Evolutionary conservation across 2,797 vertebrate species (phyloP).

Genomic region (Ispidina picta): DNA sequence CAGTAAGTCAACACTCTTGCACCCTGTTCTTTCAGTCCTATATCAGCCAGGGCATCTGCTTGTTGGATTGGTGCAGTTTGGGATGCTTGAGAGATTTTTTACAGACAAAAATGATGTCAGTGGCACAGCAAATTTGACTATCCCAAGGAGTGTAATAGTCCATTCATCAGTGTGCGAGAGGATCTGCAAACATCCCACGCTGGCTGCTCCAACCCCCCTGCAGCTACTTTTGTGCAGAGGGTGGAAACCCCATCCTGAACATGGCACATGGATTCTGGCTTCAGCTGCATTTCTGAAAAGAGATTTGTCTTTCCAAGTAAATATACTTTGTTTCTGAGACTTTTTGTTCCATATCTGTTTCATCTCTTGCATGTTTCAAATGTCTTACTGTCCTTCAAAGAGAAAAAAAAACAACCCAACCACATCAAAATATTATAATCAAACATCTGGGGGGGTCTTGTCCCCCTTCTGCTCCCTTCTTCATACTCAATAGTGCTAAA

Average conservation of each 20-base stretch:
- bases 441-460: background rate
- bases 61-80: background rate
- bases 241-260: background rate
- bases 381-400: background rate
- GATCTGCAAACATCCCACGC: background rate
- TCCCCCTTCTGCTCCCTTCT: background rate
- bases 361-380: background rate
- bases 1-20: background rate
- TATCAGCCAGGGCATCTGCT: background rate
- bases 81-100: background rate
- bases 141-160: background rate
- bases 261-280: background rate
- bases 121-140: background rate
- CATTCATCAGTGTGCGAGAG: background rate
- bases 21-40: background rate
- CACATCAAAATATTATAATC: background rate
- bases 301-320: background rate
- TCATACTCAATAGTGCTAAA: background rate
- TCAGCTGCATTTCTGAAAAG: background rate
- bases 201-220: fast-evolving
- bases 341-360: background rate
- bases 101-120: background rate
- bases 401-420: no score
- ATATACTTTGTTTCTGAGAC: background rate
- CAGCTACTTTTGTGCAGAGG: background rate